Evolutionary conservation across 2,113 vertebrate genomes (phyloP).

Genomic region (Neotragus moschatus): DNA sequence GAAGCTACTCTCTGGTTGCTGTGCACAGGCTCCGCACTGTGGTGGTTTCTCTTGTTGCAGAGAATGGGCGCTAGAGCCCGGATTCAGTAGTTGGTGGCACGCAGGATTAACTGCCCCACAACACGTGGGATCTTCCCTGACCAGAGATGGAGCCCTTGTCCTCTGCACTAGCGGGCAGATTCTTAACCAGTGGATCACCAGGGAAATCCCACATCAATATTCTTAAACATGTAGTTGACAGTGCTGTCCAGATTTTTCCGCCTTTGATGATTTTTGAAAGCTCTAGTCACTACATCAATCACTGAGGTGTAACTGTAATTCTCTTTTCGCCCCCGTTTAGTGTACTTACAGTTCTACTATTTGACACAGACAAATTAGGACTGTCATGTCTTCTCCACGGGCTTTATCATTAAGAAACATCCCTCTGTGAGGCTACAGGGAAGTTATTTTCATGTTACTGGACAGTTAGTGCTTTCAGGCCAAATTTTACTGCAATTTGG

Average conservation of each 20-base stretch:
- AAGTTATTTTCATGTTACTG: not conserved
- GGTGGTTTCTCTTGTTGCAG: not conserved
- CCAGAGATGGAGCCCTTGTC: not conserved
- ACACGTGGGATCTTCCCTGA: not conserved
- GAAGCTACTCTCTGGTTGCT: not conserved
- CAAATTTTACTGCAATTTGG: not conserved
- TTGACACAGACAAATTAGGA: not conserved
- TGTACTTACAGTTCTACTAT: not conserved
- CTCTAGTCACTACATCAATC: not conserved
- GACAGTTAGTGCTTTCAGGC: not conserved
- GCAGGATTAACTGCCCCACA: not conserved
- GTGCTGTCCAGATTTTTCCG: not conserved
- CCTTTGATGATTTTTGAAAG: not conserved
- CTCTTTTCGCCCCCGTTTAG: not conserved
- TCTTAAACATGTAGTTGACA: not conserved
- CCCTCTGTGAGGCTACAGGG: not conserved
- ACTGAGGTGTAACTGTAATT: not conserved
- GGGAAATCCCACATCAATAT: not conserved
- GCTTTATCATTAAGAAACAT: not conserved
- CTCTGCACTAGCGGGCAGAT: not conserved
- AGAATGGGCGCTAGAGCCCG: not conserved
- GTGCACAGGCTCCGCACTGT: not conserved
- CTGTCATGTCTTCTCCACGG: not conserved
- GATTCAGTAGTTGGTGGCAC: fast-evolving
- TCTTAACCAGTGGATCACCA: not conserved